Percentiles rank a stretch among this genome's conserved stretches.
phyloP scores from a whole-genome alignment of 1,140 invertebrate genomes.

The Leptinotarsa defecta region DNA sequence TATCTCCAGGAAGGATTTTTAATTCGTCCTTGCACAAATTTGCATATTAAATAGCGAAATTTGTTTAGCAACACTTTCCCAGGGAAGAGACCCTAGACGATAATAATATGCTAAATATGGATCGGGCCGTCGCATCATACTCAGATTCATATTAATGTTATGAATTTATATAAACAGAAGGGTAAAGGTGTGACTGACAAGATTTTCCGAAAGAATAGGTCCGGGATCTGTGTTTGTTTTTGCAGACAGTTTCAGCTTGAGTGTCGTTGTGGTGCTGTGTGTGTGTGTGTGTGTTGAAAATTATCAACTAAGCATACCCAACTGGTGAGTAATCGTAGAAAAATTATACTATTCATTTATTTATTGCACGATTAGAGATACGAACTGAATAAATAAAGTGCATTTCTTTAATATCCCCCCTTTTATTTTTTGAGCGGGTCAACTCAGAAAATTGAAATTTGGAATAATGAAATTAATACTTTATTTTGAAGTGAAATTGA shows the following conservation, averaged over 20 bases:
- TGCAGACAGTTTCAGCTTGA: slow-evolving; percentile 11
- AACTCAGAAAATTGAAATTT: no score
- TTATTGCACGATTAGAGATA: no score
- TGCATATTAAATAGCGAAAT: slow-evolving; percentile 29
- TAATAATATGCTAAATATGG: slow-evolving; percentile 42
- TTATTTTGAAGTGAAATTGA: no score
- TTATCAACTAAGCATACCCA: background rate
- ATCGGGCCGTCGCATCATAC: slow-evolving; percentile 28
- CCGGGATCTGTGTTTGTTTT: slow-evolving; percentile 11
- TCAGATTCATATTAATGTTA: slow-evolving; percentile 29
- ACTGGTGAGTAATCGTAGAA: background rate
- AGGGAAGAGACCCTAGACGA: slow-evolving; percentile 12
- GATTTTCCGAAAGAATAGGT: slow-evolving; percentile 40
- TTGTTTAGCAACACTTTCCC: slow-evolving; percentile 31
- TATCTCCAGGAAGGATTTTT: slow-evolving; percentile 13
- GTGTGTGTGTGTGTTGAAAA: background rate
- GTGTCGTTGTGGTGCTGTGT: background rate
- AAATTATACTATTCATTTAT: no score
- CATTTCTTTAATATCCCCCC: no score
- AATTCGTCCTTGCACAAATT: slow-evolving; percentile 27
- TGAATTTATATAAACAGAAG: slow-evolving; percentile 43
- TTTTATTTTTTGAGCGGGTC: no score
- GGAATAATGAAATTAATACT: no score
- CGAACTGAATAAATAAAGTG: no score
- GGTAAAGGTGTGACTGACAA: slow-evolving; percentile 50